These are phyloP conservation scores for Cephus nigrinus DNA, from an alignment of 2,888 invertebrate species.

Conservation along the genomic window DNA sequence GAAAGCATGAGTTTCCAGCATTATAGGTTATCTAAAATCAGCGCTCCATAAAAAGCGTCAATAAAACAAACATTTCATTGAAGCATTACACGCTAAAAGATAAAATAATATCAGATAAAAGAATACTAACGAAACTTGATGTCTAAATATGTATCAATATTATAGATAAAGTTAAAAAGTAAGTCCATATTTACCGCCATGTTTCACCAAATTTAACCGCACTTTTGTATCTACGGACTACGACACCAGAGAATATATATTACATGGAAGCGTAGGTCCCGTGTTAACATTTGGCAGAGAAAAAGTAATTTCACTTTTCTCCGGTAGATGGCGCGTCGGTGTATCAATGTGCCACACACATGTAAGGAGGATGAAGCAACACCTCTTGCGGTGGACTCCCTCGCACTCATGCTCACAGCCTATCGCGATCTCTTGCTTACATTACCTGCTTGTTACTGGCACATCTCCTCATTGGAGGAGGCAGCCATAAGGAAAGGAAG, in stretches of 20 bases:
- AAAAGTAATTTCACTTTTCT: too few relatives aligned
- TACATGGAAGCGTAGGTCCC: too few relatives aligned
- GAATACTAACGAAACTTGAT: not conserved
- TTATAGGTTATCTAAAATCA: not conserved
- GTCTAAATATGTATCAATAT: not conserved
- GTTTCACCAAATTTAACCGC: slow-evolving; percentile 21
- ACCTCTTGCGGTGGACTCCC: too few relatives aligned
- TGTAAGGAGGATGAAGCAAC: too few relatives aligned
- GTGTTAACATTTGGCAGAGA: too few relatives aligned
- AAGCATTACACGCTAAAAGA: not conserved
- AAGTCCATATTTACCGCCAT: slow-evolving; percentile 27
- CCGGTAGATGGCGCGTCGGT: too few relatives aligned
- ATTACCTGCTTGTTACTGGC: too few relatives aligned
- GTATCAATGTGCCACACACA: too few relatives aligned
- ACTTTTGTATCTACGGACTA: slow-evolving; percentile 9
- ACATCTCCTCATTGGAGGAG: too few relatives aligned
- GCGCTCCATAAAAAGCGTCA: not conserved
- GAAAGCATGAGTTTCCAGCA: not conserved
- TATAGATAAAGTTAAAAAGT: not conserved
- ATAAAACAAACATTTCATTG: not conserved
- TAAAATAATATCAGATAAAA: not conserved
- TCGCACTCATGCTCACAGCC: too few relatives aligned
- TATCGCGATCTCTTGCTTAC: too few relatives aligned
- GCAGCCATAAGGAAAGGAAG: too few relatives aligned
- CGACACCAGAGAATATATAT: not conserved